A percentile compares a stretch with the other conserved stretches of the same genome.
phyloP scores from a whole-genome alignment of 2,888 invertebrate species.

The Euproctis similis region DNA sequence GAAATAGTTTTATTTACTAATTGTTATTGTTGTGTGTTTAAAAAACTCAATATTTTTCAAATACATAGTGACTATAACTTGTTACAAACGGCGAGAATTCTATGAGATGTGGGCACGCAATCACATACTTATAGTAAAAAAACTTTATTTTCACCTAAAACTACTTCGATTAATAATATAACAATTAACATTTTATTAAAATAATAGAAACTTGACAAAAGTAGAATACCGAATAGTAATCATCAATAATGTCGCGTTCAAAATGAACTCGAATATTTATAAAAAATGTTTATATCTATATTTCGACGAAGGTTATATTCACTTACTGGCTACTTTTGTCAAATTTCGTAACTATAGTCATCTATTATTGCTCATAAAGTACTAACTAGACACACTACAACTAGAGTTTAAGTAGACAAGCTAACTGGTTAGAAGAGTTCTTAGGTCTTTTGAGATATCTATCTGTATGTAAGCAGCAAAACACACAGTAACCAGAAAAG shows the following conservation, averaged over 20 bases:
- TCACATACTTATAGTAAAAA: too few relatives aligned
- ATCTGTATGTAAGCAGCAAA: slow-evolving; percentile 31
- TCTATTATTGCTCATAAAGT: slow-evolving; percentile 67
- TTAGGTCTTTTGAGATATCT: slow-evolving; percentile 22
- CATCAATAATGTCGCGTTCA: too few relatives aligned
- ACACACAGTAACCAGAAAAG: slow-evolving; percentile 41
- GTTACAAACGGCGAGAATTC: too few relatives aligned
- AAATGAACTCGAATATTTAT: too few relatives aligned
- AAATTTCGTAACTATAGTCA: slow-evolving; percentile 50
- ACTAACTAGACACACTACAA: slow-evolving; percentile 48
- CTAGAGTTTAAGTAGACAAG: slow-evolving; percentile 33
- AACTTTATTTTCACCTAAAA: slow-evolving; percentile 40
- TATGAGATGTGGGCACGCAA: too few relatives aligned
- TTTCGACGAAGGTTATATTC: too few relatives aligned
- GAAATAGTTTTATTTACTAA: too few relatives aligned
- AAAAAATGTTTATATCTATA: too few relatives aligned
- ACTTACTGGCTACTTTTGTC: slow-evolving; percentile 51
- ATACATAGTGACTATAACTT: too few relatives aligned
- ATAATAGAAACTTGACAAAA: slow-evolving; percentile 54
- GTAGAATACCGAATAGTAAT: too few relatives aligned
- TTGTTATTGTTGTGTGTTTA: too few relatives aligned
- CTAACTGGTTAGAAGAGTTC: slow-evolving; percentile 29
- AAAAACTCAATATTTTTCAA: too few relatives aligned
- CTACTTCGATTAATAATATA: slow-evolving; percentile 36
- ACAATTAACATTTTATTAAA: slow-evolving; percentile 29